Evolutionary conservation across 2,797 vertebrate genomes (phyloP).

Genomic region (Halcyon chelicuti): DNA sequence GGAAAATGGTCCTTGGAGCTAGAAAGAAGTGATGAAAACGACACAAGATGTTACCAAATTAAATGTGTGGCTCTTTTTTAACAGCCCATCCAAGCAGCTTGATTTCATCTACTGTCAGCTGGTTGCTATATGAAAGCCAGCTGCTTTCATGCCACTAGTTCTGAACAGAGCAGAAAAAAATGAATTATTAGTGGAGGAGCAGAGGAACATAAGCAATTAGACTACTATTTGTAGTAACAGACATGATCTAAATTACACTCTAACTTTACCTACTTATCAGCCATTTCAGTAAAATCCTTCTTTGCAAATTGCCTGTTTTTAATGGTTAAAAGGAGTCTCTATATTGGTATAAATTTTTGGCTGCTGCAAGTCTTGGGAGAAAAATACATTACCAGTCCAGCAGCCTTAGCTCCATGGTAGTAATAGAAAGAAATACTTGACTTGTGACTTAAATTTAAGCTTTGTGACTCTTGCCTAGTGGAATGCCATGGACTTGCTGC

Average conservation of each 20-base stretch:
- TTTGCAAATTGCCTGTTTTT: neutral
- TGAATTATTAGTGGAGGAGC: neutral
- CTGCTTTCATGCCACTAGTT: neutral
- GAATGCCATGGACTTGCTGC: neutral
- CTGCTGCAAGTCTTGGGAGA: neutral
- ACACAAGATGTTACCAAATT: neutral
- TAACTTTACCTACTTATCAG: neutral
- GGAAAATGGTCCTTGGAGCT: neutral
- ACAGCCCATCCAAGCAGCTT: neutral
- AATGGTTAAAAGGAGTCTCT: neutral
- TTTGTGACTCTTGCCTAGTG: neutral
- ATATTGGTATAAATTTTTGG: neutral
- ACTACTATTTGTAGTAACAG: neutral
- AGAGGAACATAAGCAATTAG: neutral
- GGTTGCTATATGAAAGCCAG: neutral
- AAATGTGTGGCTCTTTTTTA: fast-evolving
- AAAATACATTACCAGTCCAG: neutral
- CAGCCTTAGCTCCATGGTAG: neutral
- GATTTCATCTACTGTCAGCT: neutral
- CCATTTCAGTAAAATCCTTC: neutral
- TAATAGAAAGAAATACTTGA: neutral
- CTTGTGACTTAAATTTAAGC: neutral
- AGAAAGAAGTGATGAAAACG: neutral
- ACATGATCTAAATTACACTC: neutral
- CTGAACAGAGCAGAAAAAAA: neutral